phyloP scores from a whole-genome alignment of 2,888 invertebrate genomes.

The Scelioninae gen. 1 region DNA sequence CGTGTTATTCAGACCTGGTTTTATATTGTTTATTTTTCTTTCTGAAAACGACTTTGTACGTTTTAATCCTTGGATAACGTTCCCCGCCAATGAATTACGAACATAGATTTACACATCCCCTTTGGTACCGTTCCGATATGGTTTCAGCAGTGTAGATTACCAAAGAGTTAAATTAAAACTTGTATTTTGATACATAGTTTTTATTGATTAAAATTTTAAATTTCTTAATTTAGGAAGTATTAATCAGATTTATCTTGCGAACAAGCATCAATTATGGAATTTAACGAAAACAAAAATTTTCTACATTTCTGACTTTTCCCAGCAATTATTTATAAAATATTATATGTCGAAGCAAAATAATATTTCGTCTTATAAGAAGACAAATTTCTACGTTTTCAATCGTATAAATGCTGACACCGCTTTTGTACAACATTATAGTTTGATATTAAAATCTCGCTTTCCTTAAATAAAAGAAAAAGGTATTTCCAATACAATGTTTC shows the following conservation, averaged over 20 bases:
- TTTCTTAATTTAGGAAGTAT: neutral
- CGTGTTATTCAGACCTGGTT: neutral
- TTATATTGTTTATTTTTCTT: neutral
- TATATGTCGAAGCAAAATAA: no score
- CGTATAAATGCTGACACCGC: no score
- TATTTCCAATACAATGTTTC: no score
- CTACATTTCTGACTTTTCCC: no score
- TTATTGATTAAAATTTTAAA: neutral
- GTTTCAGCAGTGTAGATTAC: slow-evolving; percentile 16
- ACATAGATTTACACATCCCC: slow-evolving; percentile 22
- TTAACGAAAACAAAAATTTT: neutral
- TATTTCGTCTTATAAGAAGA: no score
- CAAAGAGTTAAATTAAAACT: slow-evolving; percentile 24
- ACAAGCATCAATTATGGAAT: neutral
- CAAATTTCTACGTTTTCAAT: no score
- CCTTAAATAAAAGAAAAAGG: no score
- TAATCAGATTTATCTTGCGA: neutral
- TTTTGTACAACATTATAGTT: no score
- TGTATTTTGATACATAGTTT: neutral
- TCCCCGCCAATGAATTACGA: slow-evolving; percentile 34
- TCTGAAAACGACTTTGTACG: slow-evolving; percentile 24
- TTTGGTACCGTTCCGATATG: slow-evolving; percentile 7
- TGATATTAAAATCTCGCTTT: no score
- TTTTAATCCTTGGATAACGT: slow-evolving; percentile 41
- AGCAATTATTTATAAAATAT: no score